Evolutionary conservation across 2,888 invertebrate species (phyloP).

Genomic region (Pelosia muscerda): DNA sequence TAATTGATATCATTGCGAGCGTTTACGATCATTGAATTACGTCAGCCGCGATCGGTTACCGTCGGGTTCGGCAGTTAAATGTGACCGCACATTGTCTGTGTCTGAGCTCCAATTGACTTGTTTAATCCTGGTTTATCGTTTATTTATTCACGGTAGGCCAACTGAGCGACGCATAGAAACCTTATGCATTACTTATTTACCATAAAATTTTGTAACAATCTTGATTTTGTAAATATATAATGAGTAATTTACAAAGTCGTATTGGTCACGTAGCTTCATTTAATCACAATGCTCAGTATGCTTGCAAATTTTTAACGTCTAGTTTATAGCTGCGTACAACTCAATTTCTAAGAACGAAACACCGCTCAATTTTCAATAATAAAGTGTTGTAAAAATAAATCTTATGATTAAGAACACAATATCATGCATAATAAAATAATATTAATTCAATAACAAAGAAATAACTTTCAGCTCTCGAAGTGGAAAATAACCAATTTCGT

Average conservation of each 20-base stretch:
- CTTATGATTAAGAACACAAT: conserved; percentile 73
- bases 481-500: conserved; percentile 86
- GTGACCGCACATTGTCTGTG: conserved; percentile 83
- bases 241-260: background rate
- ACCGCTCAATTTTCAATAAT: conserved; percentile 62
- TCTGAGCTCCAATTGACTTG: conserved; percentile 81
- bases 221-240: conserved; percentile 5
- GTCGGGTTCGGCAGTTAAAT: conserved; percentile 79
- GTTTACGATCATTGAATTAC: conserved; percentile 86
- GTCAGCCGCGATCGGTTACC: conserved; percentile 79
- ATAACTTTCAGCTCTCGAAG: conserved; percentile 75
- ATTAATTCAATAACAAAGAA: conserved; percentile 74
- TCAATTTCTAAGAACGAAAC: conserved; percentile 56
- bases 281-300: conserved; percentile 33
- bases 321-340: conserved; percentile 54
- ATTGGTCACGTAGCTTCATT: conserved; percentile 19
- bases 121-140: conserved; percentile 83
- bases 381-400: conserved; percentile 61
- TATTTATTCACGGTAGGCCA: conserved; percentile 75
- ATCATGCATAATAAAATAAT: conserved; percentile 82
- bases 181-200: conserved; percentile 7
- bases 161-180: conserved; percentile 37
- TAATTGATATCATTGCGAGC: conserved; percentile 86
- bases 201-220: background rate
- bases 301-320: conserved; percentile 38